Evolutionary conservation across 2,113 vertebrate species (phyloP).

Genomic region (human): GRCh38 chr16:51000501-51001000

Average conservation of each 20-base stretch:
- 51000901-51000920: not conserved
- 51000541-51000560: not conserved
- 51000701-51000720: not conserved
- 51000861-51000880: not conserved
- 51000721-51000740: not conserved
- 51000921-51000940: not conserved
- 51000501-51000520: not conserved
- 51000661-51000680: not conserved
- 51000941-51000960: not conserved
- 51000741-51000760: not conserved
- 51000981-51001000: not conserved
- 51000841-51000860: not conserved
- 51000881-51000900: not conserved
- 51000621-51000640: not conserved
- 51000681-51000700: not conserved
- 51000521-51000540: not conserved
- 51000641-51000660: not conserved
- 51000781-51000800: not conserved
- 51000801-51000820: not conserved
- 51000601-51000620: not conserved
- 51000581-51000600: not conserved
- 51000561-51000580: not conserved
- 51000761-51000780: not conserved
- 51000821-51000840: not conserved
- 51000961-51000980: not conserved